phyloP scores from a whole-genome alignment of 2,797 vertebrate species.

The Leucoraja ocellata region DNA sequence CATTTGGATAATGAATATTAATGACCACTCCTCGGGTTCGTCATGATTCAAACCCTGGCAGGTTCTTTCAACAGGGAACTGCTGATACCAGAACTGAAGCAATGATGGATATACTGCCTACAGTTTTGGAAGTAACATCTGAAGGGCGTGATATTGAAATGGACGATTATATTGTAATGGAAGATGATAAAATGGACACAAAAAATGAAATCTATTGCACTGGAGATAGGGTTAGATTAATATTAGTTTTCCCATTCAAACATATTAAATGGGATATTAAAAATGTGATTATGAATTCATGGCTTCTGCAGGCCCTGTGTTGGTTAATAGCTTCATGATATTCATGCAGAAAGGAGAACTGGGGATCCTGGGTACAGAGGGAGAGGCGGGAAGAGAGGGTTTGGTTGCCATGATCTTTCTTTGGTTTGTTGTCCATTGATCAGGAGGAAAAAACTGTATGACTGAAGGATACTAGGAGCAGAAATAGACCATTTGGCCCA shows the following conservation, averaged over 20 bases:
- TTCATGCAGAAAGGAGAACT: neutral
- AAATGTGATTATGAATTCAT: neutral
- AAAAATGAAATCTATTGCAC: neutral
- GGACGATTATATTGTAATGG: neutral
- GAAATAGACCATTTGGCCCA: too few species aligned
- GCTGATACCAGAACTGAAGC: neutral
- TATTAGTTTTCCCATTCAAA: neutral
- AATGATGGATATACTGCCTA: neutral
- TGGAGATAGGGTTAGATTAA: neutral
- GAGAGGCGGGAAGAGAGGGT: too few species aligned
- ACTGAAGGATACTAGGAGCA: too few species aligned
- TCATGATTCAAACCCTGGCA: neutral
- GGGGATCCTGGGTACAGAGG: too few species aligned
- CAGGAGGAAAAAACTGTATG: too few species aligned
- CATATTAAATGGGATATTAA: neutral
- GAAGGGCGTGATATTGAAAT: neutral
- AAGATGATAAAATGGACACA: neutral
- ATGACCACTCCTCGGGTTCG: neutral
- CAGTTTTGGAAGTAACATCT: neutral
- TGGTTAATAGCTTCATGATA: neutral
- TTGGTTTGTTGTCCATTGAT: too few species aligned
- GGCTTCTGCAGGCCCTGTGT: neutral
- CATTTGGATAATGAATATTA: conserved; percentile 20
- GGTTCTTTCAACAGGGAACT: neutral
- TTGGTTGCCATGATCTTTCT: too few species aligned